Percentiles rank a stretch among this genome's conserved stretches.
Conservation (phyloP, 2,888 invertebrate genomes). For the Sepioteuthis lessoniana region DNA sequence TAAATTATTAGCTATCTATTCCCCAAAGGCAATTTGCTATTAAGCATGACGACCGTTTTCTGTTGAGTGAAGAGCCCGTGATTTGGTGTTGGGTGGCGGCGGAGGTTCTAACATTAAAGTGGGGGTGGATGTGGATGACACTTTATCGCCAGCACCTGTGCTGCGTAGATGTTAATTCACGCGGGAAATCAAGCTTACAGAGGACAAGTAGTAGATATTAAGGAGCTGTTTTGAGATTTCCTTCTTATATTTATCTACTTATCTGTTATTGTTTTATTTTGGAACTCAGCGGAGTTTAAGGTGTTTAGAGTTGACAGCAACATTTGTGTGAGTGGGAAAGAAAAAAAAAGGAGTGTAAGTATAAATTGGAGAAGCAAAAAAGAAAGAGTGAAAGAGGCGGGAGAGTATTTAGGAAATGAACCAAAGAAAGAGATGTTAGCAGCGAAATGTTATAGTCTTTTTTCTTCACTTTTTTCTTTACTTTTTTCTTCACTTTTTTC, state of each 20-base stretch:
- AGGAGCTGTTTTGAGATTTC: not conserved
- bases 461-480: no score
- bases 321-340: not conserved
- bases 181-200: constrained; percentile 10
- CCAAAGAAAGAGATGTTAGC: not conserved
- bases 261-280: not conserved
- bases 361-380: no score
- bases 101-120: not conserved
- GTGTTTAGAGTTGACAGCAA: not conserved
- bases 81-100: not conserved
- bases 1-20: constrained; percentile 17
- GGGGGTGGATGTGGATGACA: not conserved
- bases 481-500: no score
- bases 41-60: constrained; percentile 17
- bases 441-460: not conserved
- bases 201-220: not conserved
- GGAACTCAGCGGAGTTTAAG: not conserved
- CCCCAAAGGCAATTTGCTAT: not conserved
- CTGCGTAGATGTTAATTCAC: not conserved
- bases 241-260: not conserved
- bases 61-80: not conserved
- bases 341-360: no score
- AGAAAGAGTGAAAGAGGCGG: no score
- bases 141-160: constrained; percentile 25
- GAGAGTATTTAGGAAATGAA: not conserved